Base-by-base conservation (phyloP, 1,140 invertebrate genomes). In the Nylanderia fulva region DNA sequence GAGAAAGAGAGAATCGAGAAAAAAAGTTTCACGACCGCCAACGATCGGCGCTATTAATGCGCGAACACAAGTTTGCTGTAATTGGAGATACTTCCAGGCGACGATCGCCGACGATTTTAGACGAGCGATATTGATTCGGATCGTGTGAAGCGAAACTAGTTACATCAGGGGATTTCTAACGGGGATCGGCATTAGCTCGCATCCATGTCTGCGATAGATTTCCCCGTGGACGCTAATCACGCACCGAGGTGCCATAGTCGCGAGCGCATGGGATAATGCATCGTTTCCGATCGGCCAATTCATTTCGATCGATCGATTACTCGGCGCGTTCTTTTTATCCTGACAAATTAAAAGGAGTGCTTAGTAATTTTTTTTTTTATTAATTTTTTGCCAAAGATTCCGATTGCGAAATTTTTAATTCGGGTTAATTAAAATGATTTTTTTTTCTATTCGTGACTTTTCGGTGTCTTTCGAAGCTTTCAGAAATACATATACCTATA, bases 141-240 rank as follows among this genome's bases (percentile, higher is more conserved):
- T 69, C 21, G 33, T 29, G 52, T 21, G 45, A 48, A 15, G 45
- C 54, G 27, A 82, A 72, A 71, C 66, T 42, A 71, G 64, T 58
- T 80, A 33, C 48, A 52, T 45, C 33, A 84, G 54, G 74, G 42
- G 76, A 72, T 64, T 90, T 76, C 58, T 42, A 45, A 45, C 48
- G 82, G 77, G 54, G 36, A 45, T 66, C 58, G 80, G 71, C 79
- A 77, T 85, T 88, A 84, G 74, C 82, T 75, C 82, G 48, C 74
- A 82, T 36, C 61, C 93, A 90, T 92, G 90, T 93, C 85, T 89
- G 72, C 48, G 74, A 45, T 92, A 92, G 92, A 94, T 94, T 94
- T 94, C 93, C 93, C 93, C 66, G 82, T 27, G 93, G 93, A 92
- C 92, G 90, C 88, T 92, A 93, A 94, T 94, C 90, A 94, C 90